Percentiles rank a stretch among this genome's conserved stretches.
These are phyloP conservation scores for Crematogaster levior DNA, from an alignment of 2,888 invertebrate genomes.

Conservation along the genomic window DNA sequence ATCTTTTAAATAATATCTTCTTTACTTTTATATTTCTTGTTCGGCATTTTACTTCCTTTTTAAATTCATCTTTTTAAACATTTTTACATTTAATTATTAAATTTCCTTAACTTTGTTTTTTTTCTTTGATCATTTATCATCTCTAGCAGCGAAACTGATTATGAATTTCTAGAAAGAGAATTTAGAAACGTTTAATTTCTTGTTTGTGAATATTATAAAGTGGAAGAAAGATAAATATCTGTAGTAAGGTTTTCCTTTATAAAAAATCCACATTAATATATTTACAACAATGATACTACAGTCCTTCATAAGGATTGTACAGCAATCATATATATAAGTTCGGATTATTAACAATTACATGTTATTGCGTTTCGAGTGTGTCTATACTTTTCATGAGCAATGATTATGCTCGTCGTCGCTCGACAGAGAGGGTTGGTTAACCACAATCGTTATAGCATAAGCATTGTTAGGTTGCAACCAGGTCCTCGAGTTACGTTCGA, in stretches of 20 bases:
- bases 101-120: not conserved
- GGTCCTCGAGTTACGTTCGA: conserved; percentile 42
- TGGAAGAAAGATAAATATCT: not conserved
- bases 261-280: no score
- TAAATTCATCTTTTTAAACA: no score
- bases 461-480: conserved; percentile 57
- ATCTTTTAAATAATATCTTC: no score
- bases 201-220: no score
- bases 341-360: conserved; percentile 31
- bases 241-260: not conserved
- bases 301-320: not conserved
- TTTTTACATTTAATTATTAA: conserved; percentile 1
- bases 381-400: conserved; percentile 13
- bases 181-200: no score
- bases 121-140: not conserved
- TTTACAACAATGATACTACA: no score
- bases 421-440: conserved; percentile 43
- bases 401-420: conserved; percentile 24
- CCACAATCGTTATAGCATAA: conserved; percentile 43
- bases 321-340: no score
- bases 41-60: no score
- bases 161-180: no score
- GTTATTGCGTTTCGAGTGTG: not conserved
- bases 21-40: not conserved
- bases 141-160: no score